phyloP scores from a whole-genome alignment of 2,888 invertebrate genomes.

The Anagyrus pseudococci region DNA sequence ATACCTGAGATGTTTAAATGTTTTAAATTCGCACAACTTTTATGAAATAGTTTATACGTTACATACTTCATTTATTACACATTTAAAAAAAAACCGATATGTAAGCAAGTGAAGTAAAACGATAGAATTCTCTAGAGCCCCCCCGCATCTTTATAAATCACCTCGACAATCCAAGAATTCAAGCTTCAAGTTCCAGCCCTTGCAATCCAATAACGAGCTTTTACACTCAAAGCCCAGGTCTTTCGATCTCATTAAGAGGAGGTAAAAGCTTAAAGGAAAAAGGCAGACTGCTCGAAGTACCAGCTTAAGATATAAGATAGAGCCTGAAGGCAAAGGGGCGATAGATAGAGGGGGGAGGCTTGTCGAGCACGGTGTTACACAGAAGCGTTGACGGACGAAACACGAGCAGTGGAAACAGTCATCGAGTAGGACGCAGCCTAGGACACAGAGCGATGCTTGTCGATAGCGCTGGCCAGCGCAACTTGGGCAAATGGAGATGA shows the following conservation, averaged over 20 bases:
- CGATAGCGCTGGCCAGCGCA: background rate
- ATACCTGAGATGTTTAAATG: too few relatives aligned
- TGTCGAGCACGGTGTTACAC: too few relatives aligned
- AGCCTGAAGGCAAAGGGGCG: too few relatives aligned
- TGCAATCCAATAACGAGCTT: slow-evolving; percentile 4
- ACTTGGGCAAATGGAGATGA: background rate
- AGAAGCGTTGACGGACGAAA: background rate
- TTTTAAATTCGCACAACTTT: too few relatives aligned
- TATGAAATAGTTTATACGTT: too few relatives aligned
- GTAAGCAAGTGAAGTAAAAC: background rate
- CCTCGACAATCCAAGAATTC: background rate
- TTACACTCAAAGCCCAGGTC: background rate
- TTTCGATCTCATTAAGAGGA: background rate
- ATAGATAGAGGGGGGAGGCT: too few relatives aligned
- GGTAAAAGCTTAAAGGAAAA: background rate
- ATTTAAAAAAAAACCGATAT: background rate
- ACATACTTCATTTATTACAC: background rate
- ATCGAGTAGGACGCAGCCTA: background rate
- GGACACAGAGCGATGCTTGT: background rate
- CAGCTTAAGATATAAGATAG: too few relatives aligned
- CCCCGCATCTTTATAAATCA: background rate
- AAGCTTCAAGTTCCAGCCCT: background rate
- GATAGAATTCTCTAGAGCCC: background rate
- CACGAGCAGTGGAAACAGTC: slow-evolving; percentile 27
- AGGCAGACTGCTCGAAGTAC: too few relatives aligned